These are phyloP conservation scores for Ridgeia piscesae DNA, from an alignment of 1,140 invertebrate genomes.

Conservation along the genomic window DNA sequence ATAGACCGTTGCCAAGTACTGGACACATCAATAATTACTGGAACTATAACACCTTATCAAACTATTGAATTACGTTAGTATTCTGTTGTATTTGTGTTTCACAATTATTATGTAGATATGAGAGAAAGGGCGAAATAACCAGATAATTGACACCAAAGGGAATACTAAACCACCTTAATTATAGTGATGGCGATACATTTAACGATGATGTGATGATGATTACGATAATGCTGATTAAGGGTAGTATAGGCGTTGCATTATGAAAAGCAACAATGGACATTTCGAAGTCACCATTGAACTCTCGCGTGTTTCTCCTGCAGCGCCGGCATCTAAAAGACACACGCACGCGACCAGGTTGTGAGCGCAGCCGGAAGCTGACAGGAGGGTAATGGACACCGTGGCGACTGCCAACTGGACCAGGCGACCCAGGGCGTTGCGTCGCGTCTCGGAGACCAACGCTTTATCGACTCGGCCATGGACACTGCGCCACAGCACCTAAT, in stretches of 20 bases:
- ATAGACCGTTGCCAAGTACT: too few relatives aligned
- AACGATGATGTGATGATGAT: neutral
- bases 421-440: too few relatives aligned
- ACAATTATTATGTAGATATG: too few relatives aligned
- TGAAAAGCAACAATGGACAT: neutral
- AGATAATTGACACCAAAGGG: too few relatives aligned
- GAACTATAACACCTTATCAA: too few relatives aligned
- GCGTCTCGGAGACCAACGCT: neutral
- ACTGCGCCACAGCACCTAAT: neutral
- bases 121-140: too few relatives aligned
- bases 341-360: neutral
- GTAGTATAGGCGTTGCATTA: neutral
- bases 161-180: neutral
- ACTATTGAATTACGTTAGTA: too few relatives aligned
- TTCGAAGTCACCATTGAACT: neutral
- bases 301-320: neutral
- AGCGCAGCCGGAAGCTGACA: neutral
- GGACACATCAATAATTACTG: too few relatives aligned
- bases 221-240: neutral
- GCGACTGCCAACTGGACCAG: neutral
- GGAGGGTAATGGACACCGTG: neutral
- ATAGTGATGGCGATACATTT: neutral
- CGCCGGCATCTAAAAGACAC: neutral
- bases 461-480: neutral
- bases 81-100: too few relatives aligned